Conservation (phyloP, 2,797 vertebrate genomes). For the Mormyrops boulengeri region DNA sequence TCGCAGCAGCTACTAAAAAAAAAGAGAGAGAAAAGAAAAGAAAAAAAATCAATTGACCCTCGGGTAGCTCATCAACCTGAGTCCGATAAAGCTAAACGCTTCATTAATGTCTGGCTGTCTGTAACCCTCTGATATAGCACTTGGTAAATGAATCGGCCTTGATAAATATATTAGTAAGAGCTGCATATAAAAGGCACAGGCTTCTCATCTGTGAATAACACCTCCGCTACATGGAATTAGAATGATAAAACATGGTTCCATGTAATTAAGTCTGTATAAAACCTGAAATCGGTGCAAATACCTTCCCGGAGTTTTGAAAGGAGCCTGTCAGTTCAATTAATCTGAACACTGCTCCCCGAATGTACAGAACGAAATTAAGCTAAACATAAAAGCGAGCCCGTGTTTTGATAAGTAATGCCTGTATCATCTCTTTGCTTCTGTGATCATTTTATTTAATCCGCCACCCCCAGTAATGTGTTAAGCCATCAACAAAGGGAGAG, state of each 20-base stretch:
- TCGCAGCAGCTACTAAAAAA: conserved; percentile 82
- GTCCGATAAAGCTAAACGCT: conserved; percentile 99
- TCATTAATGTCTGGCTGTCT: conserved; percentile 99
- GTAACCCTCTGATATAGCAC: conserved; percentile 99
- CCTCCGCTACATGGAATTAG: conserved; percentile 99
- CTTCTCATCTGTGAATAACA: conserved; percentile 99
- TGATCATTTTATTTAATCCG: conserved; percentile 99
- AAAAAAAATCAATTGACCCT: conserved; percentile 99
- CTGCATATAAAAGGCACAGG: conserved; percentile 99
- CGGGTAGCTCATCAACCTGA: conserved; percentile 95
- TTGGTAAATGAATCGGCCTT: conserved; percentile 99
- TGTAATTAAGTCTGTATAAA: conserved; percentile 99
- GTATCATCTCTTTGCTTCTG: conserved; percentile 99
- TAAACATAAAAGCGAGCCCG: conserved; percentile 94
- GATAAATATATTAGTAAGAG: conserved; percentile 99
- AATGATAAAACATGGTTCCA: conserved; percentile 99
- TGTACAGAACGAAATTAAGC: conserved; percentile 99
- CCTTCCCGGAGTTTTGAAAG: conserved; percentile 98
- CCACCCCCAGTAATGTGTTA: conserved; percentile 88
- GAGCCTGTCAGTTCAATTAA: conserved; percentile 99
- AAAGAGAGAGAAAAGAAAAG: conserved; percentile 72
- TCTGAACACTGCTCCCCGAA: conserved; percentile 99
- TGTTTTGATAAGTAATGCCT: conserved; percentile 99
- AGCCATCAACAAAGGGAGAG: conserved; percentile 90
- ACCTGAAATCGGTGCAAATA: conserved; percentile 99